phyloP scores from a whole-genome alignment of 2,113 vertebrate species.

The Kryptolebias marmoratus region DNA sequence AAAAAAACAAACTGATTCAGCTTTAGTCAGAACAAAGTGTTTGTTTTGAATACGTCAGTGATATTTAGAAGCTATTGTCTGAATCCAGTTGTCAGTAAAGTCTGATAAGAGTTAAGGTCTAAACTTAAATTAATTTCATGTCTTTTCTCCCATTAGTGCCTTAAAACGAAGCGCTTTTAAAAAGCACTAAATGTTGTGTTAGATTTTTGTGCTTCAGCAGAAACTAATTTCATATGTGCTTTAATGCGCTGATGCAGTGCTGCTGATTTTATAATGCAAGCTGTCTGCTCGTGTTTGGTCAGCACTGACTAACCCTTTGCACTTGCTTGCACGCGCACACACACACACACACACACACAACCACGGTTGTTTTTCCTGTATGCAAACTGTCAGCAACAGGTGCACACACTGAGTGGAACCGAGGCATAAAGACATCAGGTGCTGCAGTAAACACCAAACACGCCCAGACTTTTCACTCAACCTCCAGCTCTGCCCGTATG shows the following conservation, averaged over 20 bases:
- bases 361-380: conserved; percentile 5
- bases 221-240: not conserved
- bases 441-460: conserved; percentile 23
- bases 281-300: not conserved
- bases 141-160: not conserved
- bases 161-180: not conserved
- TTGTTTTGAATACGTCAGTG: not conserved
- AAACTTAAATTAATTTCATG: not conserved
- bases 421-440: conserved; percentile 22
- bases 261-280: not conserved
- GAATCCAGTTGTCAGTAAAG: not conserved
- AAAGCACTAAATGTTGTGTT: not conserved
- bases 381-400: conserved; percentile 35
- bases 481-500: conserved; percentile 5
- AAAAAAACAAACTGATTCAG: not conserved
- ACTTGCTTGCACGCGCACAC: not conserved
- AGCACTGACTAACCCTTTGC: not conserved
- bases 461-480: conserved; percentile 29
- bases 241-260: not conserved
- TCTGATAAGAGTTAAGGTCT: not conserved
- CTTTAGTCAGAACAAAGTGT: not conserved
- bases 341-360: conserved; percentile 6
- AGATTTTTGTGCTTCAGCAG: not conserved
- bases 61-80: not conserved
- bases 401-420: conserved; percentile 22